phyloP scores from a whole-genome alignment of 23 tunicate genomes.

The Ascidia mentula region DNA sequence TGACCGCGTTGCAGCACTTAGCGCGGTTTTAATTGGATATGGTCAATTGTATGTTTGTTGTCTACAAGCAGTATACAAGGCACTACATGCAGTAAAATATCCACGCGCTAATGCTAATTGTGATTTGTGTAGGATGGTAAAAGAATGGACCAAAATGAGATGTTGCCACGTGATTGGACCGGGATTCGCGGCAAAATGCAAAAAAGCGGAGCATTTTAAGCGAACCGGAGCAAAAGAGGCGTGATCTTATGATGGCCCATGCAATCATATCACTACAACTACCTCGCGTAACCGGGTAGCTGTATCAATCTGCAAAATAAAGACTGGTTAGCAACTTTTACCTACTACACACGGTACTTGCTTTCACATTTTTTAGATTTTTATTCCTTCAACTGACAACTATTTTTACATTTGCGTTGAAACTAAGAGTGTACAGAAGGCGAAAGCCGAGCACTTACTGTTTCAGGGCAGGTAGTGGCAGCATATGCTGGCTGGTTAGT shows the following conservation, averaged over 20 bases:
- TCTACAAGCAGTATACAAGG: slow-evolving; percentile 1
- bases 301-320: slow-evolving; percentile 30
- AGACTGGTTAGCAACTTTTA: background rate
- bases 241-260: background rate
- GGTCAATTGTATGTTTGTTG: background rate
- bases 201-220: background rate
- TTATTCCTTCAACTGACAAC: too few species aligned
- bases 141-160: background rate
- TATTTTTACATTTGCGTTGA: too few species aligned
- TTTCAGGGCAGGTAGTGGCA: slow-evolving; percentile 81
- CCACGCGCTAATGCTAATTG: background rate
- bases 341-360: slow-evolving; percentile 1
- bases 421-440: too few species aligned
- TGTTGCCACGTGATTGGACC: background rate
- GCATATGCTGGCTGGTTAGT: slow-evolving; percentile 78
- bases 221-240: background rate
- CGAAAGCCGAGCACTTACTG: slow-evolving; percentile 72
- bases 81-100: slow-evolving; percentile 3
- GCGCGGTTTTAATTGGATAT: background rate
- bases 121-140: background rate
- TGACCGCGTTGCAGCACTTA: too few species aligned
- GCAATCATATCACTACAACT: slow-evolving; percentile 11
- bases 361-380: too few species aligned
- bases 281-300: slow-evolving; percentile 25
- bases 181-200: background rate